Percentiles rank a stretch among this genome's conserved stretches.
Conservation (phyloP, 1,140 invertebrate species). For the Ostrea denselamellosa region DNA sequence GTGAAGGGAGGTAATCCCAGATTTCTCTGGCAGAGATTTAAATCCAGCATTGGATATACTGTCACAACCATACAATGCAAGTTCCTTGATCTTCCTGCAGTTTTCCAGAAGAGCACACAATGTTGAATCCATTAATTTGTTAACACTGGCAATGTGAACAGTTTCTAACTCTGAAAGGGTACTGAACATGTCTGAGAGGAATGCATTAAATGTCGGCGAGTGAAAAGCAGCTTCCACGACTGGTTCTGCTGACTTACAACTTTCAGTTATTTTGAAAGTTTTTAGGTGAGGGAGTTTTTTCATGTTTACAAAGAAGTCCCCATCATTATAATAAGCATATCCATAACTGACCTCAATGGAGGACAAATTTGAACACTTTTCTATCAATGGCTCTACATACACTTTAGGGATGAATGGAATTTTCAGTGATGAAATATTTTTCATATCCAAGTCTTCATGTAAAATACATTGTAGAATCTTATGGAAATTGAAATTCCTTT, state of each 20-base stretch:
- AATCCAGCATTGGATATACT: constrained; percentile 13
- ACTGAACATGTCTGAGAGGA: not conserved
- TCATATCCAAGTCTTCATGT: constrained; percentile 8
- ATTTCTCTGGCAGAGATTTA: constrained; percentile 9
- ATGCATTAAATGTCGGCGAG: not conserved
- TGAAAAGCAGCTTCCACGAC: not conserved
- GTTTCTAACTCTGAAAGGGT: not conserved
- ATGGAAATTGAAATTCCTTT: not conserved
- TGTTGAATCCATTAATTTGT: constrained; percentile 6
- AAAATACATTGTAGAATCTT: constrained; percentile 17
- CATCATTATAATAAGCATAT: constrained; percentile 1
- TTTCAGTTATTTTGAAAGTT: not conserved
- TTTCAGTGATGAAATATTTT: not conserved
- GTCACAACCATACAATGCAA: constrained; percentile 2
- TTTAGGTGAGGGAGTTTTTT: not conserved
- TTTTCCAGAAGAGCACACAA: not conserved
- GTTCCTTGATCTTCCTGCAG: constrained; percentile 20
- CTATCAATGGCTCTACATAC: not conserved
- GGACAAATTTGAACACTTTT: constrained; percentile 11
- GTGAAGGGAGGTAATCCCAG: not conserved
- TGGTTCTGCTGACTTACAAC: not conserved
- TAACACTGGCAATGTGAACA: not conserved
- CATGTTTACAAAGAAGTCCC: constrained; percentile 14
- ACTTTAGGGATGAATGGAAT: not conserved
- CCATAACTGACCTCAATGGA: not conserved